Evolutionary conservation across 2,113 vertebrate genomes (phyloP), one percentile per base, ranked within the genome.

Genomic region (Nibea coibor): DNA sequence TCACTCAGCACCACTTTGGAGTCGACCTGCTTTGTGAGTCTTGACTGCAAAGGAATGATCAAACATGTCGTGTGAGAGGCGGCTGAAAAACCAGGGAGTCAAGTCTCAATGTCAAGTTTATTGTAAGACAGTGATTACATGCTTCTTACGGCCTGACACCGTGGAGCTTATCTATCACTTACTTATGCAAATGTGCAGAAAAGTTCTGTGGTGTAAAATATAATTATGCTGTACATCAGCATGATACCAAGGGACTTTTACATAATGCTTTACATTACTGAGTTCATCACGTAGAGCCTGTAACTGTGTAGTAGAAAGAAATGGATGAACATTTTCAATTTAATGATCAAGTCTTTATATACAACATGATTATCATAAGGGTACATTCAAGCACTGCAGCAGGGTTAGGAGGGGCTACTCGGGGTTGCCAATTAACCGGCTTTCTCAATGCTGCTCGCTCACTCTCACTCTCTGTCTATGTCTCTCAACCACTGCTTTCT

Each of bases 1-100:
- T 99, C 65, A 96, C 97, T 35, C 97, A 99, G 19, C 95, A 99
- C 87, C 97, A 98, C 87, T 99, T 98, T 75, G 97, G 98, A 61
- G 92, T 95, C 61, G 97, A 99, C 92, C 95, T 99, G 73, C 96
- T 99, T 77, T 83, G 98, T 99, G 94, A 97, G 98, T 97, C 17
- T 54, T 68, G 74, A 85, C 76, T 53, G 72, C n/a, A 31, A 22
- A 70, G 42, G 47, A 3, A 74, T 66, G 74, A 90, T 87, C 65
- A 76, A 89, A 75, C 70, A 2, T 54, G 43, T 28, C 73, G 48
- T 69, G 75, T 19, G 16, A 82, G 48, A 72, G 22, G 71, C 42
- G 63, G 31, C 12, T 35, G 24, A 1, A 71, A 53, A 73, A 22
- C 56, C 31, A 11, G 26, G 1, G 14, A 39, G 50, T 35, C 24